Evolutionary conservation across 2,888 invertebrate genomes (phyloP).

Genomic region (Biston stratarius): DNA sequence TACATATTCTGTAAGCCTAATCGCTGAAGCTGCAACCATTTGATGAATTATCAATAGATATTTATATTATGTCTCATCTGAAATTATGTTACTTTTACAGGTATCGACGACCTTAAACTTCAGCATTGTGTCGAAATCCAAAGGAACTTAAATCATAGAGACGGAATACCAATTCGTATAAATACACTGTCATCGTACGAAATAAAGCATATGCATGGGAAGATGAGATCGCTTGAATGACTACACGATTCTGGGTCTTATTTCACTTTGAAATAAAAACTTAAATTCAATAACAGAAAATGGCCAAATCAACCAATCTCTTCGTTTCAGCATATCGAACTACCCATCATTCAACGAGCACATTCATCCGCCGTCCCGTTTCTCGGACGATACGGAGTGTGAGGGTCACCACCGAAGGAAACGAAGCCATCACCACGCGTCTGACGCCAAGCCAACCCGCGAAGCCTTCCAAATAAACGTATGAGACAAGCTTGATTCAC

Average conservation of each 20-base stretch:
- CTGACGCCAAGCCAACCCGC: conserved; percentile 85
- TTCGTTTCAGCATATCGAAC: conserved; percentile 89
- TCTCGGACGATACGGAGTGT: conserved; percentile 92
- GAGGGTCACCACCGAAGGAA: conserved; percentile 81
- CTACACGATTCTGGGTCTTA: not conserved
- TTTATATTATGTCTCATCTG: not conserved
- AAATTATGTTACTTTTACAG: not conserved
- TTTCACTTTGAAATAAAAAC: conserved; percentile 11
- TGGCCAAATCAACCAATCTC: conserved; percentile 28
- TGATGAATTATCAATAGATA: too few species aligned
- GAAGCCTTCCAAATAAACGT: conserved; percentile 94
- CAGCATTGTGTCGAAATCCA: not conserved
- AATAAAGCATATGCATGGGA: conserved; percentile 27
- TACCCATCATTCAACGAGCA: conserved; percentile 93
- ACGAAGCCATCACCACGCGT: conserved; percentile 64
- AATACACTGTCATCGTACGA: not conserved
- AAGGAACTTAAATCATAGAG: not conserved
- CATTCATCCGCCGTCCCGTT: conserved; percentile 94
- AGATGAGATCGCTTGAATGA: conserved; percentile 39
- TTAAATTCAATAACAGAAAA: conserved; percentile 4
- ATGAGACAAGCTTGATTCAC: conserved; percentile 68
- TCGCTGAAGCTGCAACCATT: too few species aligned
- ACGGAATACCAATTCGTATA: too few species aligned
- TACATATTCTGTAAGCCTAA: too few species aligned
- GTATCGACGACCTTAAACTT: not conserved